Base-by-base conservation (phyloP, 2,797 vertebrate genomes). In the Siniperca undulata region DNA sequence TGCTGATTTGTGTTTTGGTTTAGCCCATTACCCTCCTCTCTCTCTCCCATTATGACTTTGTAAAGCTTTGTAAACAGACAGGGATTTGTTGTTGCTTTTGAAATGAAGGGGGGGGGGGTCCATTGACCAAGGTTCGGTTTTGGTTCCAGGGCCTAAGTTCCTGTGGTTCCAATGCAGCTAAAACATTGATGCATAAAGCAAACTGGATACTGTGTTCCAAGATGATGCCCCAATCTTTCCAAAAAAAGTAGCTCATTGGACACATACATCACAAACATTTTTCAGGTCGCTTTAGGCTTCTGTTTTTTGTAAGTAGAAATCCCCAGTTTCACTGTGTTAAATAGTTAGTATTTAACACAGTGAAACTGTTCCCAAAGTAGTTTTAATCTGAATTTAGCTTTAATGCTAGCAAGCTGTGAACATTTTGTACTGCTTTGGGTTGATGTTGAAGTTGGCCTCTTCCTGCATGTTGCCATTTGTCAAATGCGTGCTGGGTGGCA, bases 391-490 rank as follows among this genome's bases (percentile, higher is more conserved):
- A 81, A 67, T 82, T 81, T 61, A 46, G 46, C 79, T 70, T 64
- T 65, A 66, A 55, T 22, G 56, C 30, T 66, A 50, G 76, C 68
- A 82, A 72, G 74, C 87, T 75, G 77, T 79, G 71, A 85, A 79
- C 67, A 81, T 83, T 65, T 85, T 86, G 81, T 70, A 24, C 71
- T 60, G 42, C 79, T 55, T 73, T 68, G 88, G 83, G 59, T 79
- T 66, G 44, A 76, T 85, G 75, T 80, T 87, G 77, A 84, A 86
- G 74, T 86, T 89, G 83, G 79, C 79, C 82, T 81, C 83, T 75
- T 89, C 55, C 74, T 50, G 78, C 69, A 81, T 81, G 86, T 77
- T 71, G 72, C 83, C 82, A 81, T 87, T 85, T 86, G 90, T 87
- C 85, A 90, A 86, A 86, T 11, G 17, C 84, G 27, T 88, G 81